Evolutionary conservation across 2,797 vertebrate species (phyloP).

Genomic region (Capromys pilorides): DNA sequence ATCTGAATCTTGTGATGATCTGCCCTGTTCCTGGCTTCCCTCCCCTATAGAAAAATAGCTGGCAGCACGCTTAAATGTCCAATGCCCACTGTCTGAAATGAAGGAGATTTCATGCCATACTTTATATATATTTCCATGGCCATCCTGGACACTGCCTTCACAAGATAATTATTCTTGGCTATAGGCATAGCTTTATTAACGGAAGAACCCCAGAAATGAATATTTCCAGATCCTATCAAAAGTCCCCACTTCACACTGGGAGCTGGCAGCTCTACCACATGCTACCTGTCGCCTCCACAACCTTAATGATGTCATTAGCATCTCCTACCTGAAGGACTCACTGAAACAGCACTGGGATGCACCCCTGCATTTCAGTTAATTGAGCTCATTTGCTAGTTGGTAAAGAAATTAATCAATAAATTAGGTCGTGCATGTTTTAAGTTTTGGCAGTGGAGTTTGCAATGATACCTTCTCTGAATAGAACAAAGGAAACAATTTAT

Average conservation of each 20-base stretch:
- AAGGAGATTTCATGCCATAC: neutral
- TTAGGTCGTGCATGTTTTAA: neutral
- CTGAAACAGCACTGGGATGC: constrained; percentile 2
- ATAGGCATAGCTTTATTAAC: neutral
- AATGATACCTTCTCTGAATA: constrained; percentile 4
- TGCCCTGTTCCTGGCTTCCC: too few species aligned
- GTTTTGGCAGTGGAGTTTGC: constrained; percentile 58
- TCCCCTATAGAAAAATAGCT: neutral
- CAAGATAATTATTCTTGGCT: constrained; percentile 46
- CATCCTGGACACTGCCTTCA: neutral
- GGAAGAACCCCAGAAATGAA: constrained; percentile 43
- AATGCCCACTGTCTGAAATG: neutral
- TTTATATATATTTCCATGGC: too few species aligned
- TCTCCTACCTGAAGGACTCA: constrained; percentile 59
- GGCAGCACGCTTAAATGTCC: too few species aligned
- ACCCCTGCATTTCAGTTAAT: constrained; percentile 51
- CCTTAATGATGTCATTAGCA: constrained; percentile 40
- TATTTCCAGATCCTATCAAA: neutral
- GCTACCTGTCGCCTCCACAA: constrained; percentile 51
- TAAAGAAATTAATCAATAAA: constrained; percentile 65
- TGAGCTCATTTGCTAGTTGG: constrained; percentile 70
- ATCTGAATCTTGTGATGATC: neutral
- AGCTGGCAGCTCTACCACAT: neutral
- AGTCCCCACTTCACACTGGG: neutral
- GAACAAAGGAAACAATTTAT: neutral